Percentiles rank a stretch among this genome's conserved stretches.
phyloP scores from a whole-genome alignment of 2,113 vertebrate species.

The Dicrurus megarhynchus region DNA sequence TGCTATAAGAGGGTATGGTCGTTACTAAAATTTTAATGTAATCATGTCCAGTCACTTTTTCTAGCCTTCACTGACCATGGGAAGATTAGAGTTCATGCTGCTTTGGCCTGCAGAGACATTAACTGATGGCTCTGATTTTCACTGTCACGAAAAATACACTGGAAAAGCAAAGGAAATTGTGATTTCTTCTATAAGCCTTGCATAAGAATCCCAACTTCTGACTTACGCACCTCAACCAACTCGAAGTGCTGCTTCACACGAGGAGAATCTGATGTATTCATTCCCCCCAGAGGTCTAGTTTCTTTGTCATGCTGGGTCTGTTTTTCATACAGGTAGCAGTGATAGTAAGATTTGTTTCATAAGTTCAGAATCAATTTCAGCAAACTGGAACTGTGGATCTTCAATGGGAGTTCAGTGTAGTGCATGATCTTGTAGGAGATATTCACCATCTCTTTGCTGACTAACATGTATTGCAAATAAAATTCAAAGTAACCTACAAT shows the following conservation, averaged over 20 bases:
- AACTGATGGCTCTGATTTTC: neutral
- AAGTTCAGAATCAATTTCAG: neutral
- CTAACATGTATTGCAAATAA: neutral
- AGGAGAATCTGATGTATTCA: neutral
- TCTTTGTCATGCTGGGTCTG: neutral
- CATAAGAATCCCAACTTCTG: neutral
- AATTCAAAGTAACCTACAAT: constrained; percentile 11
- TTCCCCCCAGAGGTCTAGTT: neutral
- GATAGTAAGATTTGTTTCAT: neutral
- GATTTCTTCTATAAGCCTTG: neutral
- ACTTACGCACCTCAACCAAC: fast-evolving
- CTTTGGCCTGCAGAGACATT: neutral
- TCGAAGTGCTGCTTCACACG: neutral
- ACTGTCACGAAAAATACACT: neutral
- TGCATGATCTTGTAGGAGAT: neutral
- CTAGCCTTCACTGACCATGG: neutral
- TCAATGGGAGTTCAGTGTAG: neutral
- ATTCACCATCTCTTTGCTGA: neutral
- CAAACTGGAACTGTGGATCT: neutral
- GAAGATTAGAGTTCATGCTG: neutral
- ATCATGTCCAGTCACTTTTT: neutral
- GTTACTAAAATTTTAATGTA: neutral
- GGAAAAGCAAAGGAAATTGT: neutral
- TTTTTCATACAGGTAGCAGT: neutral
- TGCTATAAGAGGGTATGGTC: neutral